Evolutionary conservation across 92 coral and sea anemone genomes (phyloP).

Genomic region (Palythoa grandiflora): DNA sequence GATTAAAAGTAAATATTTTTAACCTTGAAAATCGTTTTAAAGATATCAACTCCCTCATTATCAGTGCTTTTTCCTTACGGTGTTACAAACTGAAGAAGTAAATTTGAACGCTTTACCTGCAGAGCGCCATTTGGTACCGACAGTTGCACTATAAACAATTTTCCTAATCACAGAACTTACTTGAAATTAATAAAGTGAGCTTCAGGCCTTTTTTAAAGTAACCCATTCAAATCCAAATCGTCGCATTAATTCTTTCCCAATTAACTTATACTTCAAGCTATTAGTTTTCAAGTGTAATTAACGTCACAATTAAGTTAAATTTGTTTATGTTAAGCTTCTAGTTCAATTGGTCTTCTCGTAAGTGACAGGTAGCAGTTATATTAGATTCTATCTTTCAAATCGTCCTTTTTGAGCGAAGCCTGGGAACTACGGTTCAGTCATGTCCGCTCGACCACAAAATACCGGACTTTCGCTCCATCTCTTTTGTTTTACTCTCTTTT

Average conservation of each 20-base stretch:
- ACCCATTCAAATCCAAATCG: conserved; percentile 6
- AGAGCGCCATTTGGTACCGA: conserved; percentile 24
- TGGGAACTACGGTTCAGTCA: no score
- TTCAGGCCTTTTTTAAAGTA: not conserved
- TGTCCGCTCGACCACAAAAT: no score
- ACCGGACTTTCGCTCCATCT: no score
- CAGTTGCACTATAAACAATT: not conserved
- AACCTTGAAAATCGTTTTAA: not conserved
- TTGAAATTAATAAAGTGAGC: not conserved
- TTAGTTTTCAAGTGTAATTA: not conserved
- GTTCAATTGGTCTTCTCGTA: not conserved
- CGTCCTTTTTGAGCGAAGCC: no score
- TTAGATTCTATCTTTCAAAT: no score
- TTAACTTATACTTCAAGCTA: not conserved
- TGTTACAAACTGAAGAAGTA: not conserved
- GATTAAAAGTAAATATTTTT: no score
- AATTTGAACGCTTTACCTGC: not conserved
- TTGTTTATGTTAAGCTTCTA: conserved; percentile 2
- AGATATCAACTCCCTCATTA: not conserved
- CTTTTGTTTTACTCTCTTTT: no score
- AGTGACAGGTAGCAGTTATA: not conserved
- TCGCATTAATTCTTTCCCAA: not conserved
- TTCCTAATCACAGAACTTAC: conserved; percentile 10
- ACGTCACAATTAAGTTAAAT: conserved; percentile 30
- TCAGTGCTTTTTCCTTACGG: not conserved